Base-by-base conservation (phyloP, 2,888 invertebrate species). In the Branchellion lobata region DNA sequence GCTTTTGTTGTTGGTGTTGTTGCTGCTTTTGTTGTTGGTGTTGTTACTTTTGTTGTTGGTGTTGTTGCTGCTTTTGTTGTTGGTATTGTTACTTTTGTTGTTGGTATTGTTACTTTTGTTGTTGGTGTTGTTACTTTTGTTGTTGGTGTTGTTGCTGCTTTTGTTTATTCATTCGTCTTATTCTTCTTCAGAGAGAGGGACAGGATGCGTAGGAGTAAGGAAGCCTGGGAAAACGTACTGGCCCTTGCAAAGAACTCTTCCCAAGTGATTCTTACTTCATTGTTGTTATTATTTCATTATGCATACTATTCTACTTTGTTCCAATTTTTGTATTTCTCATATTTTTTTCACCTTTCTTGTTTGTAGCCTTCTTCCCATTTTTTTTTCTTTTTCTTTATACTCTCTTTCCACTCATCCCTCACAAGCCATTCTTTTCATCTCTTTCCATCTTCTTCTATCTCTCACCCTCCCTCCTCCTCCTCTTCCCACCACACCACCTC, bases 171-270 rank as follows among this genome's bases (percentile, higher is more conserved):
- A 40, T 40, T 40, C 5, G 5, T 40, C 14, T 14, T 40, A 40
- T 40, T 40, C 5, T 40, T 40, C 5, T 40, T 40, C 83, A 87
- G 87, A 78, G 95, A 95, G 88, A 92, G 93, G 81, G 94, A 95
- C 86, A 91, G 93, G 80, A 89, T 93, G 83, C 91, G 92, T 84
- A 93, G 94, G 83, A 91, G 96, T 81, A 94, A 95, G 86, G 94
- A 94, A 85, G 90, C 93, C 34, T 97, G 96, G 97, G 91, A 90
- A 85, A 92, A 92, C 84, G 91, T 97, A 18, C 94, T 95, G 88
- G 91, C 91, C 84, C 89, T 93, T 84, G 97, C 97, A 11, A 91
- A 91, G 89, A 90, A 89, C 84, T 92, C 92, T 89, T 92, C 92
- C n/a, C 85, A 86, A 83, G 87, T 87, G 3, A 40, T 11, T 36